Conservation (phyloP, 2,113 vertebrate species). For the Tyto alba region DNA sequence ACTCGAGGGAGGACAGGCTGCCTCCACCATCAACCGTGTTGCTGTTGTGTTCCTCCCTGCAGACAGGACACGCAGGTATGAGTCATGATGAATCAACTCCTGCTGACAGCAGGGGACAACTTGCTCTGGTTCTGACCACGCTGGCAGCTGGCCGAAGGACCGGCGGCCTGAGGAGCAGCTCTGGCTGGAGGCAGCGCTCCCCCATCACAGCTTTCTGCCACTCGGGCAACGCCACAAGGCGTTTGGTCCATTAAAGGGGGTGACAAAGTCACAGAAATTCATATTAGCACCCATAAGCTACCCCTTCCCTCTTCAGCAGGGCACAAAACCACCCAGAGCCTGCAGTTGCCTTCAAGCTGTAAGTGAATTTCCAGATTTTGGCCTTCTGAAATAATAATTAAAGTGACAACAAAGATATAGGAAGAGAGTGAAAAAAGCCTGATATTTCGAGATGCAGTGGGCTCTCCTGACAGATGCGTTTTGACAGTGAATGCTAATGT, state of each 20-base stretch:
- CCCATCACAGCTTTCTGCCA: neutral
- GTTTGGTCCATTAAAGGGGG: no score
- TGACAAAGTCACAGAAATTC: neutral
- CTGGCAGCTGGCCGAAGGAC: neutral
- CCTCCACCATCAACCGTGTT: neutral
- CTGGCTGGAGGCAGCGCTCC: neutral
- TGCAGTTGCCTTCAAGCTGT: neutral
- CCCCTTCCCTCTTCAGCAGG: neutral
- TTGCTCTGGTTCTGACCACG: neutral
- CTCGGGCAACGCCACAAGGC: neutral
- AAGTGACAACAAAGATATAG: neutral
- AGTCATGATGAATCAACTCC: slow-evolving; percentile 10
- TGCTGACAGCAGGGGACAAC: neutral
- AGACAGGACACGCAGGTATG: neutral
- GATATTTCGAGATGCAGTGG: neutral
- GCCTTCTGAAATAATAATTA: neutral
- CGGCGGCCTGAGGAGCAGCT: neutral
- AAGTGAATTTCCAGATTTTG: neutral
- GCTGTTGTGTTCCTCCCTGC: neutral
- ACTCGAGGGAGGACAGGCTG: neutral
- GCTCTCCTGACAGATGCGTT: neutral
- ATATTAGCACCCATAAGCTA: neutral
- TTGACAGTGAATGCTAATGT: neutral
- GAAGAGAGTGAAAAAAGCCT: neutral
- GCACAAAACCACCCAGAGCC: neutral